Evolutionary conservation across 2,113 vertebrate genomes (phyloP).

Genomic region (Hypomesus transpacificus): DNA sequence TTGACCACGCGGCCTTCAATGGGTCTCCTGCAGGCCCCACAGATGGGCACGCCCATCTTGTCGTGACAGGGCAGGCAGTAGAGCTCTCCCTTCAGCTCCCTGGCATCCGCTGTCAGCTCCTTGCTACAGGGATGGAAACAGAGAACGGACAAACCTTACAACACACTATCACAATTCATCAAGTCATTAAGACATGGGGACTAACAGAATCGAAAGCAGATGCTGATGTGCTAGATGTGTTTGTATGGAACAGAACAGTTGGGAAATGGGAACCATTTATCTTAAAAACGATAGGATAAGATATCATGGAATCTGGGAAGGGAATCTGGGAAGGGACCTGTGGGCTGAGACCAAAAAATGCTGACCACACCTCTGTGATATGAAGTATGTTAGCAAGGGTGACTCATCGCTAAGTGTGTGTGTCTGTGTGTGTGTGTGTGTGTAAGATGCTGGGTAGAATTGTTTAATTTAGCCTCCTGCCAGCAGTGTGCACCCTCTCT

Average conservation of each 20-base stretch:
- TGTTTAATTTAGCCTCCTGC: constrained; percentile 10
- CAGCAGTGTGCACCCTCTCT: background rate
- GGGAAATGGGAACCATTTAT: too few species aligned
- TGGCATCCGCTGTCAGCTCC: constrained; percentile 92
- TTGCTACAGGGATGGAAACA: constrained; percentile 72
- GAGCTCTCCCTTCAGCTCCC: constrained; percentile 93
- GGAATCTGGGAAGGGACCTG: background rate
- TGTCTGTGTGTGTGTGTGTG: background rate
- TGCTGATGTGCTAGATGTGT: too few species aligned
- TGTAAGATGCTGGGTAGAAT: background rate
- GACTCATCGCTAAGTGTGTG: background rate
- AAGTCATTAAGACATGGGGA: too few species aligned
- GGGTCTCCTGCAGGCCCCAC: constrained; percentile 91
- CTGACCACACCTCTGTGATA: background rate
- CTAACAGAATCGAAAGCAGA: too few species aligned
- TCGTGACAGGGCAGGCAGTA: constrained; percentile 98
- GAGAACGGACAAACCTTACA: background rate
- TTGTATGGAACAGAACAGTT: too few species aligned
- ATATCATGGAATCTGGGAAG: background rate
- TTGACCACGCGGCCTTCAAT: constrained; percentile 97
- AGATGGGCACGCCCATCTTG: constrained; percentile 98
- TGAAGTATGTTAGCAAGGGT: background rate
- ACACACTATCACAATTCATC: background rate
- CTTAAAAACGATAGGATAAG: background rate
- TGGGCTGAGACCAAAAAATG: background rate